These are phyloP conservation scores for Etia nguti DNA, from an alignment of 2,113 vertebrate genomes.

Conservation along the genomic window DNA sequence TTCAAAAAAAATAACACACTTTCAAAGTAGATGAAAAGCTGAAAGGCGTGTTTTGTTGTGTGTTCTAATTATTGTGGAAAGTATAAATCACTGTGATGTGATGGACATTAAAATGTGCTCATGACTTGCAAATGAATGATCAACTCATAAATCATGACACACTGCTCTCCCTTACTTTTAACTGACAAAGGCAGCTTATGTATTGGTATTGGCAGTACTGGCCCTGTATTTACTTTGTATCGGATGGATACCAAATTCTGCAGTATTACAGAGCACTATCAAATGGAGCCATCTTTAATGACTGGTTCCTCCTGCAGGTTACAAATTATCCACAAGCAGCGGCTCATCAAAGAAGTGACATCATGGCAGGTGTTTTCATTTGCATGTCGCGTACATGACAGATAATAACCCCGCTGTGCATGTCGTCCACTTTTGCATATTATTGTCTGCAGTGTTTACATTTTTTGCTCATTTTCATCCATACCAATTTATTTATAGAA, in stretches of 20 bases:
- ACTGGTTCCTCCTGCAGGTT: neutral
- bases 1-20: neutral
- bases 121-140: neutral
- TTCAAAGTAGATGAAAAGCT: neutral
- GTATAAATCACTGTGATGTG: neutral
- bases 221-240: neutral
- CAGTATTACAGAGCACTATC: neutral
- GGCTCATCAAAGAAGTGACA: neutral
- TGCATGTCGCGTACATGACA: slow-evolving; percentile 8
- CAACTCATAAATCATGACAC: neutral
- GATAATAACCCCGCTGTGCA: neutral
- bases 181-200: neutral
- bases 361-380: neutral
- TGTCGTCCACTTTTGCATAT: neutral
- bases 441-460: neutral
- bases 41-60: neutral
- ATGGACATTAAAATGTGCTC: neutral
- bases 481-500: neutral
- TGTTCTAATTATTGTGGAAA: neutral
- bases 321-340: neutral
- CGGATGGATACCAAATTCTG: neutral
- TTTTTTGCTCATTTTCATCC: neutral
- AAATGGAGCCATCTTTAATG: neutral
- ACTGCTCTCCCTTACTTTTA: neutral
- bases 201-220: neutral